Evolutionary conservation across 1,140 invertebrate species (phyloP).

Genomic region (Mycetomoellerius zeteki): DNA sequence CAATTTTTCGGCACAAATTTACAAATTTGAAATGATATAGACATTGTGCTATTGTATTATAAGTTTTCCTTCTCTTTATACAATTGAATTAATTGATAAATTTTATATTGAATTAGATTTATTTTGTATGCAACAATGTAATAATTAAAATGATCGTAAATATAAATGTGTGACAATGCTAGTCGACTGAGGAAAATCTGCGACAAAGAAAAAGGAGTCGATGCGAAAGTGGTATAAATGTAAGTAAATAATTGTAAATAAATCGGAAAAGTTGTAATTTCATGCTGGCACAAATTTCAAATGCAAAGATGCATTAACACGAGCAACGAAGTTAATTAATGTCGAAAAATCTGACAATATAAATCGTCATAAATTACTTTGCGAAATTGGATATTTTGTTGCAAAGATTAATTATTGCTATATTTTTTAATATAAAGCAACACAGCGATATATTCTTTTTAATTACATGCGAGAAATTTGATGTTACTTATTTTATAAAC

Average conservation of each 20-base stretch:
- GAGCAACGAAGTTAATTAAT: slow-evolving; percentile 54
- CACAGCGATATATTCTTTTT: slow-evolving; percentile 9
- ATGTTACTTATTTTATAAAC: slow-evolving; percentile 20
- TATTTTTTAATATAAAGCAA: slow-evolving; percentile 43
- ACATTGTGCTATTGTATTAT: not conserved
- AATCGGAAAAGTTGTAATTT: slow-evolving; percentile 38
- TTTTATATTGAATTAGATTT: slow-evolving; percentile 8
- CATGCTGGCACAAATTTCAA: slow-evolving; percentile 35
- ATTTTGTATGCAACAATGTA: slow-evolving; percentile 56
- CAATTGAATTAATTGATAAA: not conserved
- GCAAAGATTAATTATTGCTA: not conserved
- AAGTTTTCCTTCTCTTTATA: not conserved
- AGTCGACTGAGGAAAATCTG: slow-evolving; percentile 62
- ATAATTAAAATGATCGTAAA: slow-evolving; percentile 46
- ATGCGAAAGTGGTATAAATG: slow-evolving; percentile 56
- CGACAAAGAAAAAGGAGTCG: slow-evolving; percentile 22
- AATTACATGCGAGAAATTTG: slow-evolving; percentile 2
- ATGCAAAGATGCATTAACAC: slow-evolving; percentile 34
- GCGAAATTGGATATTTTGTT: slow-evolving; percentile 40
- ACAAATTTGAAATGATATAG: slow-evolving; percentile 1
- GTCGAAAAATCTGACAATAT: slow-evolving; percentile 36
- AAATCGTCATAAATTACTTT: slow-evolving; percentile 31
- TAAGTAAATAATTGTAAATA: slow-evolving; percentile 66
- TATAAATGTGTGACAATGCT: slow-evolving; percentile 69
- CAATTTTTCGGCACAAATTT: not conserved